Evolutionary conservation across 2,113 vertebrate species (phyloP).

Genomic region (Cyprinodon brontotheroides): DNA sequence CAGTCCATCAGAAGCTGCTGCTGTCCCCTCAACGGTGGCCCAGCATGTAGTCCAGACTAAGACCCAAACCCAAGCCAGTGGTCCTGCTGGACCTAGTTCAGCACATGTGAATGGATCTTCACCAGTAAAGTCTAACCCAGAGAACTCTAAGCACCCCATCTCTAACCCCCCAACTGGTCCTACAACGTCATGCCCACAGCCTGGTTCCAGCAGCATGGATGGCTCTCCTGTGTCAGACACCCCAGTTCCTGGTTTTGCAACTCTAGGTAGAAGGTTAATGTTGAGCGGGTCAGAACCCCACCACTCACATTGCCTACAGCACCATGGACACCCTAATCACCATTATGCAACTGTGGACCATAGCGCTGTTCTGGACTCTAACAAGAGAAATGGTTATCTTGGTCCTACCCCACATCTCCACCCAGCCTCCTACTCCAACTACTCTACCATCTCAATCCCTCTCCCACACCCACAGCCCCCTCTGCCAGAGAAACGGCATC

Average conservation of each 20-base stretch:
- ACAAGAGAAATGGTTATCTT: conserved; percentile 64
- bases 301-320: conserved; percentile 42
- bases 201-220: conserved; percentile 66
- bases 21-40: conserved; percentile 10
- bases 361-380: conserved; percentile 45
- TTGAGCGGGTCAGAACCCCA: conserved; percentile 62
- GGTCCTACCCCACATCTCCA: conserved; percentile 62
- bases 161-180: conserved; percentile 28
- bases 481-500: conserved; percentile 86
- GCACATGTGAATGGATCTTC: conserved; percentile 50
- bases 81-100: conserved; percentile 4
- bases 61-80: conserved; percentile 24
- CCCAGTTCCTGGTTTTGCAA: conserved; percentile 79
- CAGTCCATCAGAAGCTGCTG: conserved; percentile 41
- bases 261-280: conserved; percentile 79
- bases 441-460: conserved; percentile 69
- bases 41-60: conserved; percentile 41
- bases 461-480: conserved; percentile 81
- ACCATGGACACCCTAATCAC: conserved; percentile 52
- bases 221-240: conserved; percentile 75
- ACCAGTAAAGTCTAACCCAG: conserved; percentile 29
- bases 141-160: conserved; percentile 42
- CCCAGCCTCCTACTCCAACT: conserved; percentile 54
- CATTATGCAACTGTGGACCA: conserved; percentile 56
- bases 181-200: conserved; percentile 58